Percentiles rank a stretch among this genome's conserved stretches.
Conservation (phyloP, 2,797 vertebrate genomes). For the Aulostomus chinensis region DNA sequence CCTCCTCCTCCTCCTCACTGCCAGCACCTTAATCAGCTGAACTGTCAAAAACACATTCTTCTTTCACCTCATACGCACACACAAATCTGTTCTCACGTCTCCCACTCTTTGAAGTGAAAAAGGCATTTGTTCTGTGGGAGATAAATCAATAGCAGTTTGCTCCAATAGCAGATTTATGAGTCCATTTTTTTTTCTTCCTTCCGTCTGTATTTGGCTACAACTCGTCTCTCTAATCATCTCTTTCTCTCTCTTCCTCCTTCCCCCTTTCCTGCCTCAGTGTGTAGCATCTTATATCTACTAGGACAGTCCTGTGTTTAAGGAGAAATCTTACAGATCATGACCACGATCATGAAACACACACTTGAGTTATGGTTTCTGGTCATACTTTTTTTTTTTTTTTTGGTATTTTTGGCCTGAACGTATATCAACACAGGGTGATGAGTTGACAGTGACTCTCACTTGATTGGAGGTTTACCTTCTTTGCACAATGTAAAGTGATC, state of each 20-base stretch:
- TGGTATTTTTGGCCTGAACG: no score
- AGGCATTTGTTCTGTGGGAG: constrained; percentile 57
- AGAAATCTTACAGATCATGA: no score
- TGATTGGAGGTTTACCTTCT: background rate
- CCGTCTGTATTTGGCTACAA: constrained; percentile 26
- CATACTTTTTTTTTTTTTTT: background rate
- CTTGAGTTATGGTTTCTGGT: background rate
- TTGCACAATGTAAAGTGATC: background rate
- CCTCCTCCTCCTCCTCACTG: constrained; percentile 42
- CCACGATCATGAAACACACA: no score
- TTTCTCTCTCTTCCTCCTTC: background rate
- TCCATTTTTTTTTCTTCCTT: constrained; percentile 35
- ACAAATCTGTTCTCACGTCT: constrained; percentile 47
- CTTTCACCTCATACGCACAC: constrained; percentile 39
- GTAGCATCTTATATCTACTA: no score
- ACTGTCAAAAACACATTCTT: constrained; percentile 72
- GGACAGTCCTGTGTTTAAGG: no score
- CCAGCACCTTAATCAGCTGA: constrained; percentile 72
- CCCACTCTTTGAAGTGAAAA: constrained; percentile 57
- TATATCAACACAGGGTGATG: background rate
- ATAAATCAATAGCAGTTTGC: constrained; percentile 62
- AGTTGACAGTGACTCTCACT: background rate
- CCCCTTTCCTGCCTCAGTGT: background rate
- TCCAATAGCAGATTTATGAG: constrained; percentile 45
- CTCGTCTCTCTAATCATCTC: constrained; percentile 2